Evolutionary conservation across 1,140 invertebrate species (phyloP).

Genomic region (Aphelenchoides avenae): DNA sequence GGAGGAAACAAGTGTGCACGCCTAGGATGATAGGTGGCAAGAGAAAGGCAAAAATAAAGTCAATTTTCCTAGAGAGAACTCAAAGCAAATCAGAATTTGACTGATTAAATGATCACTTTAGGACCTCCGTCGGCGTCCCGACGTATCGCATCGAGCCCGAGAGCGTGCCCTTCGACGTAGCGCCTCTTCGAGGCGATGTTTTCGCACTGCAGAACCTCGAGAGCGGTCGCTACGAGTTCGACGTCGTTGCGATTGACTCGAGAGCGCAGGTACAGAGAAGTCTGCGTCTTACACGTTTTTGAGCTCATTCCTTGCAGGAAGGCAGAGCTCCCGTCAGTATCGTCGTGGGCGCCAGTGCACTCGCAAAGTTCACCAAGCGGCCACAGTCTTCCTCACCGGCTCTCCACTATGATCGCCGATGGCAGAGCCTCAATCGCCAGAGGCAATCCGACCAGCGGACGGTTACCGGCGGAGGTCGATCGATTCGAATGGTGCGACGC

Average conservation of each 20-base stretch:
- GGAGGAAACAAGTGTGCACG: background rate
- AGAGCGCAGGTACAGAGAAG: conserved; percentile 20
- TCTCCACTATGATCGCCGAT: too few relatives aligned
- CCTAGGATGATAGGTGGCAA: background rate
- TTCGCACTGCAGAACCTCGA: conserved; percentile 23
- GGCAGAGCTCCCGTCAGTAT: conserved; percentile 6
- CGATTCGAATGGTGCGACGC: conserved; percentile 4
- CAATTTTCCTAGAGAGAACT: too few relatives aligned
- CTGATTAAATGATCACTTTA: too few relatives aligned
- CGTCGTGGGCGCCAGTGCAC: conserved; percentile 1
- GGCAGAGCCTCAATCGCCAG: too few relatives aligned
- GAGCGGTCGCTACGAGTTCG: conserved; percentile 30
- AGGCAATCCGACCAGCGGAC: conserved; percentile 4
- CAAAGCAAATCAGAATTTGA: too few relatives aligned
- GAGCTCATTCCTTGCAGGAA: conserved; percentile 7
- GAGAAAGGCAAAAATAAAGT: conserved; percentile 6
- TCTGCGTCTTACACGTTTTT: background rate
- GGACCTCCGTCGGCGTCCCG: conserved; percentile 23
- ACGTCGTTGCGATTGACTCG: conserved; percentile 38
- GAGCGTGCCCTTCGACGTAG: conserved; percentile 34
- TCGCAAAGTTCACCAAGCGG: too few relatives aligned
- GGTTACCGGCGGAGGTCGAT: background rate
- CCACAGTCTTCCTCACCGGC: too few relatives aligned
- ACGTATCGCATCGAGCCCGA: conserved; percentile 36
- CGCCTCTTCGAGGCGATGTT: conserved; percentile 35